Percentiles rank a stretch among this genome's conserved stretches.
Conservation (phyloP, 2,888 invertebrate genomes). For the Pseudoips prasinana region DNA sequence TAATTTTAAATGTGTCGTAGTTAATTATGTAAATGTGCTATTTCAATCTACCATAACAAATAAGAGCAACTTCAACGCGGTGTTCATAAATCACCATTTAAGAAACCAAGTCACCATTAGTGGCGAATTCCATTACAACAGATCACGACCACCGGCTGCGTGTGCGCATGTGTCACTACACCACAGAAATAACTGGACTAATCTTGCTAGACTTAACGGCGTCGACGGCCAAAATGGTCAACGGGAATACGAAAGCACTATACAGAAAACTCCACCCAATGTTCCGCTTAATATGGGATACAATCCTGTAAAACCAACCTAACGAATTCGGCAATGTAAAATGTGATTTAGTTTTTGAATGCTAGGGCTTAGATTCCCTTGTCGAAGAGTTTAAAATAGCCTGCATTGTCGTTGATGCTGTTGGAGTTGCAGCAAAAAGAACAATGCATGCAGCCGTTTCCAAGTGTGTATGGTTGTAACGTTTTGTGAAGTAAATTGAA, state of each 20-base stretch:
- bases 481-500: constrained; percentile 29
- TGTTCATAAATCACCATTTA: constrained; percentile 35
- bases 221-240: constrained; percentile 48
- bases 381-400: constrained; percentile 10
- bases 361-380: constrained; percentile 14
- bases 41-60: too few species aligned
- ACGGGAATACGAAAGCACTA: constrained; percentile 20
- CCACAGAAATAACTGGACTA: constrained; percentile 50
- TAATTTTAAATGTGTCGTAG: too few species aligned
- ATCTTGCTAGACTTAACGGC: constrained; percentile 51
- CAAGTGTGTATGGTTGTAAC: constrained; percentile 24
- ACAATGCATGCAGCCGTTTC: constrained; percentile 26
- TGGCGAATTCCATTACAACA: constrained; percentile 47
- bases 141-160: constrained; percentile 58
- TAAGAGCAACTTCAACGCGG: constrained; percentile 29
- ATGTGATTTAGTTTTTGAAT: constrained; percentile 4
- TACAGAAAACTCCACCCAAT: constrained; percentile 23
- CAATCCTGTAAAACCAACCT: constrained; percentile 11
- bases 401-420: constrained; percentile 34
- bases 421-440: constrained; percentile 32
- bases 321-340: constrained; percentile 9
- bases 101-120: constrained; percentile 41
- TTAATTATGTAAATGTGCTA: too few species aligned
- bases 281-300: constrained; percentile 12
- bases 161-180: constrained; percentile 49